Evolutionary conservation across 2,113 vertebrate species (phyloP).

Genomic region (Chaenocephalus aceratus): DNA sequence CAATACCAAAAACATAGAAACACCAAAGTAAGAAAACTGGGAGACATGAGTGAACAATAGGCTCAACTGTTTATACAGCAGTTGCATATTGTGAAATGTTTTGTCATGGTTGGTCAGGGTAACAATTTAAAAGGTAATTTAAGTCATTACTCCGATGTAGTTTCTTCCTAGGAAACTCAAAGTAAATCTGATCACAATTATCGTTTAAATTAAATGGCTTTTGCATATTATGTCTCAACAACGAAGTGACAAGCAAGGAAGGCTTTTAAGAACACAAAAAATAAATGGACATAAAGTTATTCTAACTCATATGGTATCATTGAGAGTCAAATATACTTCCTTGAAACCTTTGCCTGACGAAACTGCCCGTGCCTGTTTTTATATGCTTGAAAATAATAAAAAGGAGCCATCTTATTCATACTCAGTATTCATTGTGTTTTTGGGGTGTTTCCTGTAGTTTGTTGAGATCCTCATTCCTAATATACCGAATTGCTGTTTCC

Average conservation of each 20-base stretch:
- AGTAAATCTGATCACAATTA: background rate
- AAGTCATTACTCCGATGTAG: background rate
- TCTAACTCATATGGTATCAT: background rate
- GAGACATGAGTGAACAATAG: background rate
- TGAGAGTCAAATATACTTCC: background rate
- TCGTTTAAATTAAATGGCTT: background rate
- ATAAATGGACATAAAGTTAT: background rate
- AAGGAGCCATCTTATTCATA: too few relatives aligned
- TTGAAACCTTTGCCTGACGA: background rate
- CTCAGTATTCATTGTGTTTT: background rate
- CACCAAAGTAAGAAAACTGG: background rate
- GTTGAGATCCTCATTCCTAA: background rate
- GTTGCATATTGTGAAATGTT: background rate
- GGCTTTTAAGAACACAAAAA: background rate
- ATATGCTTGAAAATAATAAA: background rate
- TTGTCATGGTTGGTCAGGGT: too few relatives aligned
- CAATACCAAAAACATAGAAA: constrained; percentile 9
- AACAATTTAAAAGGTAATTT: background rate
- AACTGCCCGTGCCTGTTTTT: constrained; percentile 1
- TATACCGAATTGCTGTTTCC: background rate
- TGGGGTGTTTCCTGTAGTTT: background rate
- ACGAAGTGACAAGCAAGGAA: background rate
- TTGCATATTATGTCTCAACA: background rate
- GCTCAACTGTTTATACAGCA: background rate
- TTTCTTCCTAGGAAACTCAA: background rate